Conservation (phyloP, 2,888 invertebrate species). For the Callyntrura guangdongensis region DNA sequence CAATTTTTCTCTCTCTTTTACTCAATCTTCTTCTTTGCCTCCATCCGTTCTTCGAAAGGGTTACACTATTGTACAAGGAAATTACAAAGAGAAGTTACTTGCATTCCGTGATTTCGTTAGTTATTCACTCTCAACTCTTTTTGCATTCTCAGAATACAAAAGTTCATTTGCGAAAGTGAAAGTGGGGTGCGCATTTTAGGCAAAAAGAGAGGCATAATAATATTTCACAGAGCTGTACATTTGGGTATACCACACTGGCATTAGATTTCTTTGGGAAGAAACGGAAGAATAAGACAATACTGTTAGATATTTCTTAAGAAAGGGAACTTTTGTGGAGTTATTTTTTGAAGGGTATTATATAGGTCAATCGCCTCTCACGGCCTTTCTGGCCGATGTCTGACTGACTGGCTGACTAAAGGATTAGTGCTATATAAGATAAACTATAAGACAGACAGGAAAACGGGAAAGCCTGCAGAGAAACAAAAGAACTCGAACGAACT, state of each 20-base stretch:
- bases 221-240: conserved; percentile 11
- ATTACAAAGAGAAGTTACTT: conserved; percentile 26
- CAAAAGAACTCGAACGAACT: neutral
- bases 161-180: conserved; percentile 52
- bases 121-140: conserved; percentile 20
- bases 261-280: neutral
- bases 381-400: neutral
- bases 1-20: conserved; percentile 27
- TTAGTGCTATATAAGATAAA: conserved; percentile 36
- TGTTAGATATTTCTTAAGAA: neutral
- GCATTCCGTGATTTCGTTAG: conserved; percentile 33
- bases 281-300: neutral
- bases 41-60: neutral
- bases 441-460: neutral
- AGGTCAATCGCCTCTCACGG: conserved; percentile 36
- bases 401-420: conserved; percentile 58
- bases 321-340: too few species aligned
- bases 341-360: neutral
- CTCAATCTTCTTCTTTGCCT: conserved; percentile 12
- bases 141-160: conserved; percentile 47
- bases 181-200: neutral
- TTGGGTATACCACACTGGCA: too few species aligned
- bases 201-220: conserved; percentile 7
- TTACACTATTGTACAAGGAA: neutral
- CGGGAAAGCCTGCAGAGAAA: neutral